Percentiles rank a stretch among this genome's conserved stretches.
phyloP scores from a whole-genome alignment of 1,140 invertebrate genomes.

The Papilio dardanus region DNA sequence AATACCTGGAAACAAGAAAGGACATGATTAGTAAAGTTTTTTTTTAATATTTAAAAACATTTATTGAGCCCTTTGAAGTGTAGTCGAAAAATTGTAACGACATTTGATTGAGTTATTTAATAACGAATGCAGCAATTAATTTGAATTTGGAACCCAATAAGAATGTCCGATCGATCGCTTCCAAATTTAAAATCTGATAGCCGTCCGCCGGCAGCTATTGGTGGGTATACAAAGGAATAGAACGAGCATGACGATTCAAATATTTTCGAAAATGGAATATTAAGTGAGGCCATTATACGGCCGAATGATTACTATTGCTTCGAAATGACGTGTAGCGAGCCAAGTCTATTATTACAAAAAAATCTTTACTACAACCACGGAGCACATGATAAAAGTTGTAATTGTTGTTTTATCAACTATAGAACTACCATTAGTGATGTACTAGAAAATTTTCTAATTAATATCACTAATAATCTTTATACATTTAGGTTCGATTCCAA shows the following conservation, averaged over 20 bases:
- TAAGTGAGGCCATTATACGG: constrained; percentile 80
- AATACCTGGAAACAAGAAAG: constrained; percentile 55
- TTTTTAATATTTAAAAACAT: not conserved
- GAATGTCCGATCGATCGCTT: constrained; percentile 65
- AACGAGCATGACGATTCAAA: constrained; percentile 80
- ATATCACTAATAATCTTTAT: not conserved
- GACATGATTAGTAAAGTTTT: constrained; percentile 29
- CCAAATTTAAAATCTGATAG: constrained; percentile 79
- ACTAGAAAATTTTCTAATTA: not conserved
- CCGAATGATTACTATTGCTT: constrained; percentile 70
- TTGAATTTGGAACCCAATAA: constrained; percentile 62
- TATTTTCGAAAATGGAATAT: constrained; percentile 81
- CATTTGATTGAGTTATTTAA: constrained; percentile 43
- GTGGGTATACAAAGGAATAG: constrained; percentile 70
- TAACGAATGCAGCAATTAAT: constrained; percentile 53
- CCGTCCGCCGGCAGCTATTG: constrained; percentile 59
- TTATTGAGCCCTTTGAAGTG: not conserved
- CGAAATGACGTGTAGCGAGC: constrained; percentile 44
- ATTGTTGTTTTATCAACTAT: not conserved
- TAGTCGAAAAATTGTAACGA: not conserved
- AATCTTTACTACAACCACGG: constrained; percentile 54
- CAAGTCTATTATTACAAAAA: constrained; percentile 63
- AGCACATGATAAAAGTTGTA: constrained; percentile 25
- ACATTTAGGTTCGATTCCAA: not conserved
- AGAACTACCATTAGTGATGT: not conserved